Evolutionary conservation across 2,113 vertebrate species (phyloP).

Genomic region (Pomatorhinus ruficollis): DNA sequence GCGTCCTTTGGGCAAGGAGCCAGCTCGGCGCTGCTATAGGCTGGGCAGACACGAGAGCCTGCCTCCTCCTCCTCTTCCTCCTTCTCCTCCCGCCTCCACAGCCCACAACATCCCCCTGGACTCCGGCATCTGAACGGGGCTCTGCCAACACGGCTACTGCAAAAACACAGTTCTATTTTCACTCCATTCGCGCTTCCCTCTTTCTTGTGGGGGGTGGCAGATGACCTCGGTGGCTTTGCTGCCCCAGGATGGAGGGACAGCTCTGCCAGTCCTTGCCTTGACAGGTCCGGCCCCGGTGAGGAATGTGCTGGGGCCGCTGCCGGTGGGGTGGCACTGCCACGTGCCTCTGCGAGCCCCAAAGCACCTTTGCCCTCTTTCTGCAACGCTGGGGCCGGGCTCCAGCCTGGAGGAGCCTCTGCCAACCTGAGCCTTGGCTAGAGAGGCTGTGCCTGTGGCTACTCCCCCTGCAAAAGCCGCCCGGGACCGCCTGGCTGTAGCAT

Average conservation of each 20-base stretch:
- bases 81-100: neutral
- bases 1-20: neutral
- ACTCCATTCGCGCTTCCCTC: neutral
- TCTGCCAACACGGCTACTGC: neutral
- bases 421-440: neutral
- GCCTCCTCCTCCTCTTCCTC: neutral
- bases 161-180: neutral
- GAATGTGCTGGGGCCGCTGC: neutral
- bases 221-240: fast-evolving
- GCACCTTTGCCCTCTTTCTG: neutral
- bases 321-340: neutral
- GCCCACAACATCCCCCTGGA: neutral
- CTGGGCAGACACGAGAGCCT: neutral
- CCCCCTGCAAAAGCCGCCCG: neutral
- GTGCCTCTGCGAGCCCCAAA: neutral
- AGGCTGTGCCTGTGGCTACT: neutral
- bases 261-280: neutral
- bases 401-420: neutral
- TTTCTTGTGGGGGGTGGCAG: neutral
- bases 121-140: neutral
- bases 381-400: neutral
- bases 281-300: fast-evolving
- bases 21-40: neutral
- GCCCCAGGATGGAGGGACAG: neutral
- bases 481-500: fast-evolving